Base-by-base conservation (phyloP, 2,113 vertebrate genomes). In the Lagopus muta region DNA sequence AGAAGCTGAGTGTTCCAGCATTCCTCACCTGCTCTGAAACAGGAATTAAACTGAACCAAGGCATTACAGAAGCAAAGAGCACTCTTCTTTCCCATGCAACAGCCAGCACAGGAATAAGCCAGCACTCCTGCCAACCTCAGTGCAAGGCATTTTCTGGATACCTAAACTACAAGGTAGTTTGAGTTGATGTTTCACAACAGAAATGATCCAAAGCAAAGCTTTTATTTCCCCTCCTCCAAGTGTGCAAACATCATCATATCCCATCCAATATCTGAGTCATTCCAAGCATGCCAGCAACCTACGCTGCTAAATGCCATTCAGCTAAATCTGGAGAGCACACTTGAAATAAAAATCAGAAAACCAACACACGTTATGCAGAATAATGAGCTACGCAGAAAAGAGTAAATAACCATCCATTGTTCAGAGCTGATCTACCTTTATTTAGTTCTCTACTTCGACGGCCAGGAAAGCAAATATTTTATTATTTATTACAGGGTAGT, bases 391-490 rank as follows among this genome's bases (percentile, higher is more conserved):
- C 20, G 16, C 86, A 84, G 36, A 88, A 88, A 73, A 61, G 0
- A 69, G 30, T 61, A 88, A 82, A 2, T 62, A 79, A 50, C 21
- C 32, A 50, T 15, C 18, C 38, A 40, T 87, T 75, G 43, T 70
- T 82, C 32, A 65, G 19, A 79, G 65, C 36, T 79, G 57, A 76
- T 19, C 70, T 43, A 27, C 27, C 18, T 54, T 22, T 34, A 58
- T 43, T 95, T 73, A 13, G 25, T 21, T 60, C 38, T 64, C n/a
- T 34, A 24, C 25, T 75, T 48, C 7, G 7, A 48, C 85, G 61
- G 73, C 10, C 73, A 86, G 54, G 65, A 90, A 91, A 88, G 84
- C 21, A 88, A 55, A 94, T 74, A 81, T 72, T 94, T 87, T 79
- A 71, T 72, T 47, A 19, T 12, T 69, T 81, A 30, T 92, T 67